Base-by-base conservation (phyloP, 2,888 invertebrate genomes). In the Choreutis nemorana region DNA sequence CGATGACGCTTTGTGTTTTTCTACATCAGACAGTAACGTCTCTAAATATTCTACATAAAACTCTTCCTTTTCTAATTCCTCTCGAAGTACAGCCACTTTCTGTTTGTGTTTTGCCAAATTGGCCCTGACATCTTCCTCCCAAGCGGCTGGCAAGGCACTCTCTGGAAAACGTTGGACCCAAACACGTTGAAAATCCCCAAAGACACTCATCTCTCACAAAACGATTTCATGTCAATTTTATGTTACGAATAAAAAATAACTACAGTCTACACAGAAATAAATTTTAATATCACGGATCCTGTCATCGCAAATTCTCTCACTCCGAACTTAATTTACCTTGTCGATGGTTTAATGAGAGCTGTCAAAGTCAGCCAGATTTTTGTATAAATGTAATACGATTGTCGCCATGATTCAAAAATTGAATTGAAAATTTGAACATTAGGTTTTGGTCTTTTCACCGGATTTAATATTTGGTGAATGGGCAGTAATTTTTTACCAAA, bases 161-260 rank as follows among this genome's bases (percentile, higher is more conserved):
- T 91, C 91, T 47, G 93, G 93, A 83, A 93, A 94, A 59, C 92
- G 84, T 82, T 92, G 89, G 78, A 87, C 85, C 93, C 94, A 94
- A 73, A 93, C 89, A 67, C 90, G 89, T 81, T 91, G 91, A 77
- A 93, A 92, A 82, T 92, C 92, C 62, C 89, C 88, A 70, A 91
- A 92, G 61, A 92, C 91, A 82, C 91, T 92, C 92, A 88, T 88
- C 75, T 78, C 78, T 73, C 58, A 70, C 62, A 71, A 68, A 77
- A 70, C 72, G 75, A 67, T 75, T 65, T 75, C 78, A 78, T 78
- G 78, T 52, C 78, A 65, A 70, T 64, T 63, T 62, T 70, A 70
- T 67, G 57, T 72, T 65, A 68, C 49, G 64, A 53, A 47, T 45
- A 53, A 56, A 46, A 42, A 39, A 34, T 20, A 33, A 41, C 18